A percentile compares a stretch with the other conserved stretches of the same genome.
Conservation (phyloP, 2,797 vertebrate genomes). For the Okamejei kenojei region DNA sequence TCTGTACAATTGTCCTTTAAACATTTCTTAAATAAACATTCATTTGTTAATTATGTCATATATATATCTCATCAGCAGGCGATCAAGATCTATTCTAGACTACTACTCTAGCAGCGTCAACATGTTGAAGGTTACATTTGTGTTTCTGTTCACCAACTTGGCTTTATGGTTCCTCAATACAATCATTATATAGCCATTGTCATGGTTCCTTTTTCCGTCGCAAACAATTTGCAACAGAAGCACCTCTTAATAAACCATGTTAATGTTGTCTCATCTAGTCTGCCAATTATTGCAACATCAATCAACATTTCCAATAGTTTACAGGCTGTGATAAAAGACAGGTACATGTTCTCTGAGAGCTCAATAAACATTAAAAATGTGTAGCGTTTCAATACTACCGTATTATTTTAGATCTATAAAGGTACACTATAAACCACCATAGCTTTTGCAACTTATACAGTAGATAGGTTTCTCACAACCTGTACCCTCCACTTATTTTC, state of each 20-base stretch:
- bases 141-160: constrained; percentile 19
- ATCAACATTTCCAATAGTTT: neutral
- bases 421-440: constrained; percentile 4
- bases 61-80: constrained; percentile 27
- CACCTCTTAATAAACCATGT: neutral
- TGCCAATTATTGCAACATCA: constrained; percentile 25
- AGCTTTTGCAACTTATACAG: neutral
- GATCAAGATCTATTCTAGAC: constrained; percentile 24
- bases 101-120: constrained; percentile 31
- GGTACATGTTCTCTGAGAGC: constrained; percentile 27
- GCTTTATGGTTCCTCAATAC: neutral
- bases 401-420: constrained; percentile 16
- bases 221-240: neutral
- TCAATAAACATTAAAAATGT: constrained; percentile 32
- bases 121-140: constrained; percentile 4
- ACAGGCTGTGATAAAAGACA: constrained; percentile 7
- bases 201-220: neutral
- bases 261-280: neutral
- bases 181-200: constrained; percentile 2
- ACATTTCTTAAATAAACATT: constrained; percentile 32
- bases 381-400: constrained; percentile 19
- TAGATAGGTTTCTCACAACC: constrained; percentile 25
- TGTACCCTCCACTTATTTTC: neutral
- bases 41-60: constrained; percentile 29
- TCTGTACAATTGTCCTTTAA: constrained; percentile 26